These are phyloP conservation scores for Sisyra nigra DNA, from an alignment of 2,888 invertebrate genomes.

Conservation along the genomic window DNA sequence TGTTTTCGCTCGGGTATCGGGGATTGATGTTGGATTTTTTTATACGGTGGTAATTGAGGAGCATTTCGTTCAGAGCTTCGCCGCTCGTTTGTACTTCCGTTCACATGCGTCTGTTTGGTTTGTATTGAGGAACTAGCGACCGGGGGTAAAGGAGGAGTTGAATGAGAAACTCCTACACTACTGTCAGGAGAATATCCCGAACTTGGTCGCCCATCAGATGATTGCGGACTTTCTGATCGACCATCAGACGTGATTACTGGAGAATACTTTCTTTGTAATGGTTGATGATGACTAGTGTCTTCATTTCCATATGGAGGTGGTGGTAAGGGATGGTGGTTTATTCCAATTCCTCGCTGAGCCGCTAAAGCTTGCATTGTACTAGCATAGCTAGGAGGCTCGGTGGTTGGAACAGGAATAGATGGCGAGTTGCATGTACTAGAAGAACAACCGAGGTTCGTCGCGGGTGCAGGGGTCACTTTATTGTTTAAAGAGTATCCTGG, in stretches of 20 bases:
- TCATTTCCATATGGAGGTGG: conserved; percentile 47
- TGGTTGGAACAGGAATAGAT: conserved; percentile 46
- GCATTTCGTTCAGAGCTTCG: conserved; percentile 15
- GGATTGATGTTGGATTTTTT: conserved; percentile 83
- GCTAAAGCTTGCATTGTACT: conserved; percentile 66
- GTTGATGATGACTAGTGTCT: conserved; percentile 29
- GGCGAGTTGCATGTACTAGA: conserved; percentile 14
- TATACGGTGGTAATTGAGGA: conserved; percentile 34
- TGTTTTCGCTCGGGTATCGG: conserved; percentile 88
- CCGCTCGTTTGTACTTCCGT: conserved; percentile 13
- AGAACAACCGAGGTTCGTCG: conserved; percentile 13
- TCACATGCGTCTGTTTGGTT: conserved; percentile 16
- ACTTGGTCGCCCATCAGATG: conserved; percentile 32
- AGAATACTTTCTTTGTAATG: conserved; percentile 54
- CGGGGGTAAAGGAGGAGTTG: conserved; percentile 29
- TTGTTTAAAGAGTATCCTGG: conserved; percentile 25
- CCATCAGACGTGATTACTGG: conserved; percentile 32
- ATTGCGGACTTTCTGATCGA: conserved; percentile 36
- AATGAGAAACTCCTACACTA: conserved; percentile 12
- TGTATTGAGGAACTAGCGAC: conserved; percentile 15
- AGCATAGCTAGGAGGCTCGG: conserved; percentile 84
- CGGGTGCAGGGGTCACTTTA: conserved; percentile 24
- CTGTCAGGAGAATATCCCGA: conserved; percentile 22
- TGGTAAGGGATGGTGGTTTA: conserved; percentile 41
- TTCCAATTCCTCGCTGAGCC: conserved; percentile 16